phyloP scores from a whole-genome alignment of 2,113 vertebrate genomes.

The Vombatus ursinus region DNA sequence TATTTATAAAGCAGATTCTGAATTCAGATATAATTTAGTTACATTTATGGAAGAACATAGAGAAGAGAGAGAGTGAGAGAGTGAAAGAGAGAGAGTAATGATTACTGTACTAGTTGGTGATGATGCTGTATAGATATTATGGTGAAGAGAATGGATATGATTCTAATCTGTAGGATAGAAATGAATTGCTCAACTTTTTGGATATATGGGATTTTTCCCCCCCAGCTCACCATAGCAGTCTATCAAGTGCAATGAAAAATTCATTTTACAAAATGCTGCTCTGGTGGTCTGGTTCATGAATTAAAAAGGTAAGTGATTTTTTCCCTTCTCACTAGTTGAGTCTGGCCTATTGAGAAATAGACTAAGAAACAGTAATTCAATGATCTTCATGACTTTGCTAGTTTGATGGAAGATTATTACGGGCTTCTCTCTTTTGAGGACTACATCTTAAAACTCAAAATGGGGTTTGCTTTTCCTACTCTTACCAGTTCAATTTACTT shows the following conservation, averaged over 20 bases:
- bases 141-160: not conserved
- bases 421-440: not conserved
- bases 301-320: not conserved
- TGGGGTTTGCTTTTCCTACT: not conserved
- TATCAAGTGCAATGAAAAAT: not conserved
- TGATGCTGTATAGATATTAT: not conserved
- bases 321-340: not conserved
- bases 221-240: not conserved
- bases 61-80: not conserved
- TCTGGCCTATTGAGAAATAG: not conserved
- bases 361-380: conserved; percentile 1
- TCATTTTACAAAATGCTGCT: conserved; percentile 4
- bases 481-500: conserved; percentile 27
- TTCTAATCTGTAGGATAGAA: not conserved
- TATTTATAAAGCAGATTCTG: conserved; percentile 15
- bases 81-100: not conserved
- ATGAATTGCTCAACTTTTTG: not conserved
- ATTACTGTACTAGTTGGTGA: not conserved
- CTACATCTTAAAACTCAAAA: conserved; percentile 26
- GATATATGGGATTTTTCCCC: not conserved
- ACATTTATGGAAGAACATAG: not conserved
- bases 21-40: not conserved
- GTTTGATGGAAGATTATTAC: not conserved
- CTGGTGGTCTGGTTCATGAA: conserved; percentile 25
- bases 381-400: not conserved